Percentiles rank a stretch among this genome's conserved stretches.
Evolutionary conservation across 2,113 vertebrate genomes (phyloP).

Genomic region (Emberiza fucata): DNA sequence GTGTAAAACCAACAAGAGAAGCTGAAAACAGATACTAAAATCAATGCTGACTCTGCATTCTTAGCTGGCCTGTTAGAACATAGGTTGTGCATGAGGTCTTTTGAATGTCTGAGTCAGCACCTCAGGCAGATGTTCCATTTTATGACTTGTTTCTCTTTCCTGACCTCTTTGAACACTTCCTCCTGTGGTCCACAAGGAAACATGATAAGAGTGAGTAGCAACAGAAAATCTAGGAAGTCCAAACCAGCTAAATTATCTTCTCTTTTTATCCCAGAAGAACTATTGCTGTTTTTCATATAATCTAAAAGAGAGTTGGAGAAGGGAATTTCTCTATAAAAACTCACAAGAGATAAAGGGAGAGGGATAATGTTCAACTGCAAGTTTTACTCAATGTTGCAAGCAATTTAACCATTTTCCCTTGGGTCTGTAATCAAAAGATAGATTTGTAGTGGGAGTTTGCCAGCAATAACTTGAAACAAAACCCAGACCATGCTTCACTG

Average conservation of each 20-base stretch:
- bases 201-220: not conserved
- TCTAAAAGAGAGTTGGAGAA: not conserved
- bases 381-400: not conserved
- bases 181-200: not conserved
- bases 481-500: not conserved
- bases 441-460: not conserved
- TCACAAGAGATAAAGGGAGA: not conserved
- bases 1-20: not conserved
- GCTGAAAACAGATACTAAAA: not conserved
- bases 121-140: not conserved
- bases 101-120: not conserved
- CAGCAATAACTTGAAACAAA: slow-evolving; percentile 35
- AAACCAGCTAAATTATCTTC: not conserved
- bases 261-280: not conserved
- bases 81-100: not conserved
- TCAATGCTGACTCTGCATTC: not conserved
- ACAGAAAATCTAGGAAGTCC: not conserved
- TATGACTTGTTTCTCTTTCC: not conserved
- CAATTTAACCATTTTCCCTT: not conserved
- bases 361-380: not conserved
- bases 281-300: not conserved
- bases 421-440: not conserved
- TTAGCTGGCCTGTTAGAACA: not conserved
- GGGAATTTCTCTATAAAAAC: not conserved
- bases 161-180: not conserved